Evolutionary conservation across 2,113 vertebrate species (phyloP), one percentile per base, ranked within the genome.

Genomic region (Marmota monax): DNA sequence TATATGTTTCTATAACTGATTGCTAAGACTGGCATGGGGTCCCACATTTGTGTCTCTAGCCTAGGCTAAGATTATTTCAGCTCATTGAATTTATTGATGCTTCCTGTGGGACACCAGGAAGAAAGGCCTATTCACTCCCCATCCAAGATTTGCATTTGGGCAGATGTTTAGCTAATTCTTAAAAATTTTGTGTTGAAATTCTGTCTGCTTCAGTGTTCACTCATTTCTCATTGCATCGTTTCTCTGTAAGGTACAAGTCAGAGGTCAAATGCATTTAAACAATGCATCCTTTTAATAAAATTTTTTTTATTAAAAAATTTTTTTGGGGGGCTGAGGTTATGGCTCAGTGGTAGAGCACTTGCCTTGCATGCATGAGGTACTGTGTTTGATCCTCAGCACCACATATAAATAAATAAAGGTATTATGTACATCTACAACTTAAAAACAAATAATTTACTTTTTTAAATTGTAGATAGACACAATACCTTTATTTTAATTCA

Each of bases 81-180:
- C 90, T 83, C 3, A 72, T 0, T 70, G 45, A 37, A 56, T 70
- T 94, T 94, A 2, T 90, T 84, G 76, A 65, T 70, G 18, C 69
- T 48, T 87, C n/a, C 25, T 88, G n/a, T 95, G 65, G 29, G 37
- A 84, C 13, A 61, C 2, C 10, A 58, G 32, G 29, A 78, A 91
- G 58, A 92, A 84, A 65, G 39, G 72, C 56, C 17, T 73, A 39
- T 18, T 74, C 27, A 73, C 27, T 93, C 9, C 34, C 13, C 92
- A 14, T 86, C 48, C 20, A 84, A 42, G 39, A 79, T 93, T 79
- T 80, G 53, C 78, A 29, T 80, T 90, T 92, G 73, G 58, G 51
- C 34, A 92, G 39, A 85, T 88, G 67, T 83, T 94, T 85, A 92
- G 17, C 39, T 93, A 94, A 92, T 45, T 94, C 82, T 63, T 58